Conservation (phyloP, 2,888 invertebrate species). For the Tuberolachnus salignus region DNA sequence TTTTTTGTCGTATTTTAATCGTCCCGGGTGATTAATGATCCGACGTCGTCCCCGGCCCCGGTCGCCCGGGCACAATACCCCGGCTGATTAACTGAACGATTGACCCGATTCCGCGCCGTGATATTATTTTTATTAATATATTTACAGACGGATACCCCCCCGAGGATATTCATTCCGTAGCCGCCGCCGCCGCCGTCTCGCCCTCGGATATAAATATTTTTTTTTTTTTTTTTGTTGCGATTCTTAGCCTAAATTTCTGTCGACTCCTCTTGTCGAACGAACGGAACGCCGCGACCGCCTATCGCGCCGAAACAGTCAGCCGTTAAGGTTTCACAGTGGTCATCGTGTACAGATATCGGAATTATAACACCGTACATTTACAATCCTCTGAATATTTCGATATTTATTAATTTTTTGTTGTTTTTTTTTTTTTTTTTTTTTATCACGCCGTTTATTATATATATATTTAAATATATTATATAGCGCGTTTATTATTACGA, state of each 20-base stretch:
- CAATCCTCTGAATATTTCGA: too few relatives aligned
- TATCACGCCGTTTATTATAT: too few relatives aligned
- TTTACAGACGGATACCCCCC: background rate
- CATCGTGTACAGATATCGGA: too few relatives aligned
- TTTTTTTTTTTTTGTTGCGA: constrained; percentile 15
- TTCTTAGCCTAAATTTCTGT: constrained; percentile 40
- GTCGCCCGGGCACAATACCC: constrained; percentile 31
- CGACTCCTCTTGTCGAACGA: background rate
- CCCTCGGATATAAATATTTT: background rate
- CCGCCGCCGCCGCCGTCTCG: background rate
- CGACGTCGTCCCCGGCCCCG: constrained; percentile 8
- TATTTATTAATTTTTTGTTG: too few relatives aligned
- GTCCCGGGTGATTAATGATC: constrained; percentile 49
- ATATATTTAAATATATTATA: background rate
- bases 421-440: too few relatives aligned
- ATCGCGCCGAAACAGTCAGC: background rate
- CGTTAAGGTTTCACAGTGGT: background rate
- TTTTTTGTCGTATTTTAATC: constrained; percentile 32
- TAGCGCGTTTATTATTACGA: background rate
- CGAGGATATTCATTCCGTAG: background rate
- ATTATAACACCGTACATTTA: too few relatives aligned
- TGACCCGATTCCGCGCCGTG: constrained; percentile 29
- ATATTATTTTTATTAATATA: too few relatives aligned
- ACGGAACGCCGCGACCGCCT: background rate
- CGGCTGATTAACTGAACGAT: constrained; percentile 52